These are phyloP conservation scores for Hydriomena furcata DNA, from an alignment of 2,888 invertebrate species.

Conservation along the genomic window DNA sequence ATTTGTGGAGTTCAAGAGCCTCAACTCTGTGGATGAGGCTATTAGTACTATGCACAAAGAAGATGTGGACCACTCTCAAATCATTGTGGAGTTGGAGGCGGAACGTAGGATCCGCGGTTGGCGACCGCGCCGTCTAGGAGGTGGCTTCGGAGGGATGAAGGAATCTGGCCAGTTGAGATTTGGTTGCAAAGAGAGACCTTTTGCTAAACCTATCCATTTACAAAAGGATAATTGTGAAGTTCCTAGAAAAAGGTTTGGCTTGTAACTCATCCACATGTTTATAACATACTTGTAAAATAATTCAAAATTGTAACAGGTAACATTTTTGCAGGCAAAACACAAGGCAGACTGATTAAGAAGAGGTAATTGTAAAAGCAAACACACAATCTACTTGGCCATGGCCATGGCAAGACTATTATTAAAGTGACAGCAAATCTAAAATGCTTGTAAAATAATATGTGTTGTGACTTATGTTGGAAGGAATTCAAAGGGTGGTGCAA, in stretches of 20 bases:
- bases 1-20: conserved; percentile 90
- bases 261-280: no score
- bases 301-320: no score
- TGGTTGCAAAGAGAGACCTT: conserved; percentile 91
- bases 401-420: conserved; percentile 31
- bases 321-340: background rate
- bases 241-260: conserved; percentile 6
- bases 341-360: background rate
- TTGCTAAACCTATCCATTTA: conserved; percentile 68
- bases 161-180: conserved; percentile 95
- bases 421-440: conserved; percentile 27
- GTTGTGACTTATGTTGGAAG: conserved; percentile 53
- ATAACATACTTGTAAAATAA: no score
- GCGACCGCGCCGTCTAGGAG: conserved; percentile 93
- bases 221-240: conserved; percentile 26
- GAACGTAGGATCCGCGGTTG: conserved; percentile 89
- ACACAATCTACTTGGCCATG: conserved; percentile 47
- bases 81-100: conserved; percentile 89
- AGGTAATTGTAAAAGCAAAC: background rate
- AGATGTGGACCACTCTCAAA: conserved; percentile 86
- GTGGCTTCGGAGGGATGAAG: conserved; percentile 93
- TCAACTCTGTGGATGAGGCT: conserved; percentile 85
- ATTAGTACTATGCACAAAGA: conserved; percentile 83
- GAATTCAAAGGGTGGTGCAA: conserved; percentile 66
- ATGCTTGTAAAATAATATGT: conserved; percentile 53